Conservation (phyloP, 2,113 vertebrate species). For the Parotia lawesii region DNA sequence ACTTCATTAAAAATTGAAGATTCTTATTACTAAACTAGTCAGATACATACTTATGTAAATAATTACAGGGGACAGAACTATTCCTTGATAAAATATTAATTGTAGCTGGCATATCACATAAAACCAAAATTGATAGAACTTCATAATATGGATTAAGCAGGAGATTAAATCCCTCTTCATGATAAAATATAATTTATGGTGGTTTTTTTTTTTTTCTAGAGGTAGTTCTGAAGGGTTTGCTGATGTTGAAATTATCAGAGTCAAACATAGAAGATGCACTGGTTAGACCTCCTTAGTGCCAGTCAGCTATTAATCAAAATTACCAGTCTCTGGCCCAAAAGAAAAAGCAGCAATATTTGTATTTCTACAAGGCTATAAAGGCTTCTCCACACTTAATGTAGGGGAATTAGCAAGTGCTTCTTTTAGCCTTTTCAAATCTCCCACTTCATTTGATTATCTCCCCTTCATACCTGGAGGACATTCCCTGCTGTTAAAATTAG, state of each 20-base stretch:
- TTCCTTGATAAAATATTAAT: background rate
- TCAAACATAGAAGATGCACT: background rate
- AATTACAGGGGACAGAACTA: background rate
- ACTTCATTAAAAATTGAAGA: background rate
- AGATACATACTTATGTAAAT: background rate
- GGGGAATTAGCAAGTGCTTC: background rate
- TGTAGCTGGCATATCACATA: background rate
- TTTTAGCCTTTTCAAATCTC: background rate
- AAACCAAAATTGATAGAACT: background rate
- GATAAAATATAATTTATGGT: background rate
- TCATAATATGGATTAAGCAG: background rate
- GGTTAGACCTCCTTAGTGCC: background rate
- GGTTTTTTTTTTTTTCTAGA: background rate
- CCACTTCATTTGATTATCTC: background rate
- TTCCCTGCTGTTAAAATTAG: background rate
- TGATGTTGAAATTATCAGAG: background rate
- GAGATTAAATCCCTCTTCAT: background rate
- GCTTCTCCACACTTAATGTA: background rate
- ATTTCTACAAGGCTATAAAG: background rate
- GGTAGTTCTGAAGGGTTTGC: background rate
- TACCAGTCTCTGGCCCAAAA: background rate
- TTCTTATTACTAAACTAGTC: background rate
- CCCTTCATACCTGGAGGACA: background rate
- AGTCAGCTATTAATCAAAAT: slow-evolving; percentile 19
- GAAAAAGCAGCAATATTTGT: background rate